Evolutionary conservation across 2,888 invertebrate species (phyloP).

Genomic region (Leucania comma): DNA sequence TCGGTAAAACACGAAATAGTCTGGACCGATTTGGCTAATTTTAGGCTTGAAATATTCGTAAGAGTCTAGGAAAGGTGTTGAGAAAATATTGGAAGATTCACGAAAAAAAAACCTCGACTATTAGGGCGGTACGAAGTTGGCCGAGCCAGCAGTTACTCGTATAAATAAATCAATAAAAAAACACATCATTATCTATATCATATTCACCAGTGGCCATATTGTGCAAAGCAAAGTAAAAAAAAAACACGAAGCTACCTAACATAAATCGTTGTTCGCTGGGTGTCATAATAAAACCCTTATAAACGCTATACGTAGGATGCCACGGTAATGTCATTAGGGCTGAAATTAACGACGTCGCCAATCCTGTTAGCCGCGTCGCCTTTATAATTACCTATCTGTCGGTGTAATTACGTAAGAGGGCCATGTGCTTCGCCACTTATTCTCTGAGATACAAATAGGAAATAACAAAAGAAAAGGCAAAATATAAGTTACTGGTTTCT

Average conservation of each 20-base stretch:
- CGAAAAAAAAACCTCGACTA: too few species aligned
- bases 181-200: too few species aligned
- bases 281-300: conserved; percentile 61
- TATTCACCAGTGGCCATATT: neutral
- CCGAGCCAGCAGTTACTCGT: too few species aligned
- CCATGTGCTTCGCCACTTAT: conserved; percentile 13
- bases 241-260: conserved; percentile 8
- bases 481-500: neutral
- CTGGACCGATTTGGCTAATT: too few species aligned
- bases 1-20: too few species aligned
- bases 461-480: neutral
- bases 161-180: too few species aligned
- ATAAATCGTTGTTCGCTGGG: conserved; percentile 26
- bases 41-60: too few species aligned
- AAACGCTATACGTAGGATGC: conserved; percentile 58
- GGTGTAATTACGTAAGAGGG: conserved; percentile 37
- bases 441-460: neutral
- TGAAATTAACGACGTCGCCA: conserved; percentile 64
- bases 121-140: too few species aligned
- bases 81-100: too few species aligned
- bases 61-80: too few species aligned
- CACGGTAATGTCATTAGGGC: conserved; percentile 63
- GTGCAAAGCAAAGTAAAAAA: neutral
- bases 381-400: conserved; percentile 58
- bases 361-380: conserved; percentile 65